phyloP scores from a whole-genome alignment of 2,113 vertebrate genomes.

The Laterallus jamaicensis region DNA sequence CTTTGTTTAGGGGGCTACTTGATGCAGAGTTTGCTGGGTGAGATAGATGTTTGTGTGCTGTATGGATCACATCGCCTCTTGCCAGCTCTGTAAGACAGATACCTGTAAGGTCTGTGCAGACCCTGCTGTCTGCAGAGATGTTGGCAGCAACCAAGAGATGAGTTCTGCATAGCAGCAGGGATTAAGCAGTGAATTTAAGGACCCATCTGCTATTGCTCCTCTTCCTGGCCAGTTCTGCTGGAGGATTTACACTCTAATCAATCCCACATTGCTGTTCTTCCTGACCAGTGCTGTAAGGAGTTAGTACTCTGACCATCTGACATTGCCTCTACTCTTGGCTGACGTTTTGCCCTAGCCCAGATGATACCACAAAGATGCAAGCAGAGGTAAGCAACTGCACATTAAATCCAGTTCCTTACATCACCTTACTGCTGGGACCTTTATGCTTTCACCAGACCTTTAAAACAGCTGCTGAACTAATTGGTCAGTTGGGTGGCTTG shows the following conservation, averaged over 20 bases:
- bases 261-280: background rate
- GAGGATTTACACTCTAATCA: background rate
- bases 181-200: background rate
- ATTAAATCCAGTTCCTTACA: background rate
- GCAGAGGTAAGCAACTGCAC: background rate
- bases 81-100: background rate
- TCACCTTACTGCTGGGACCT: background rate
- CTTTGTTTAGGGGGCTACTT: background rate
- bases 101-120: background rate
- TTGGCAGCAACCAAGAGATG: background rate
- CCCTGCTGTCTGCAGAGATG: background rate
- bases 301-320: background rate
- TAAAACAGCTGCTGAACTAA: background rate
- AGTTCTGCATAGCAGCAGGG: background rate
- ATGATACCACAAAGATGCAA: fast-evolving
- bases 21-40: background rate
- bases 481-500: background rate
- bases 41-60: background rate
- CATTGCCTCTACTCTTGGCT: background rate
- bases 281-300: background rate
- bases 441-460: background rate
- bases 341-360: background rate
- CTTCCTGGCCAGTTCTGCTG: background rate
- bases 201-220: background rate
- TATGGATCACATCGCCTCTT: background rate